Percentiles rank a stretch among this genome's conserved stretches.
Evolutionary conservation across 2,888 invertebrate species (phyloP).

Genomic region (Meandrusa payeni): DNA sequence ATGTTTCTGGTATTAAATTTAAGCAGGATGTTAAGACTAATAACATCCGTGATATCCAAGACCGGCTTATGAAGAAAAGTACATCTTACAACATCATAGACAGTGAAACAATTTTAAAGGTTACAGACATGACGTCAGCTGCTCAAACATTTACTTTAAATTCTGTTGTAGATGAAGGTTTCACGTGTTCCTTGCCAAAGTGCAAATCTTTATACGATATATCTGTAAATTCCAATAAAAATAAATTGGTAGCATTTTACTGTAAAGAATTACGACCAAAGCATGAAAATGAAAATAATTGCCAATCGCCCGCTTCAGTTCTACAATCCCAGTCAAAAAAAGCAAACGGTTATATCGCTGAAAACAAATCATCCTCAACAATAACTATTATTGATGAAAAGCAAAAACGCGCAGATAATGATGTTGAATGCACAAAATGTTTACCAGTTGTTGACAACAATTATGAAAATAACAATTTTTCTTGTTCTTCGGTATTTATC

Average conservation of each 20-base stretch:
- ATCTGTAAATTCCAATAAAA: constrained; percentile 34
- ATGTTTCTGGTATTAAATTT: constrained; percentile 42
- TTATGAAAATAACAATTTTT: constrained; percentile 20
- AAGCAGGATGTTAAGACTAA: constrained; percentile 44
- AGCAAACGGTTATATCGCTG: neutral
- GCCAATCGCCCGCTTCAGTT: too few species aligned
- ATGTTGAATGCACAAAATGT: constrained; percentile 19
- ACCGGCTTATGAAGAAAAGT: constrained; percentile 46
- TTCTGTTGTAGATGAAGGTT: constrained; percentile 31
- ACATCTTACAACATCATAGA: constrained; percentile 62
- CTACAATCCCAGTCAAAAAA: neutral
- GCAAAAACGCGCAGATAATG: neutral
- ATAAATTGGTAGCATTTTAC: constrained; percentile 43
- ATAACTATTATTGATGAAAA: constrained; percentile 1
- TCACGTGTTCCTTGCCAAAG: constrained; percentile 39
- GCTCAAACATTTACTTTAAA: constrained; percentile 33
- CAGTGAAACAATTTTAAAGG: constrained; percentile 61
- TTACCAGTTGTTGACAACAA: constrained; percentile 25
- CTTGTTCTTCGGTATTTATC: constrained; percentile 30
- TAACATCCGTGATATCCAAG: constrained; percentile 36
- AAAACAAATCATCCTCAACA: constrained; percentile 8
- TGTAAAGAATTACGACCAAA: constrained; percentile 35
- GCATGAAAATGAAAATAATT: constrained; percentile 16
- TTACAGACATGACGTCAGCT: constrained; percentile 64
- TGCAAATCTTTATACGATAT: constrained; percentile 47